Evolutionary conservation across 2,888 invertebrate genomes (phyloP), one percentile per base, ranked within the genome.

Genomic region (Plebejus melissa): DNA sequence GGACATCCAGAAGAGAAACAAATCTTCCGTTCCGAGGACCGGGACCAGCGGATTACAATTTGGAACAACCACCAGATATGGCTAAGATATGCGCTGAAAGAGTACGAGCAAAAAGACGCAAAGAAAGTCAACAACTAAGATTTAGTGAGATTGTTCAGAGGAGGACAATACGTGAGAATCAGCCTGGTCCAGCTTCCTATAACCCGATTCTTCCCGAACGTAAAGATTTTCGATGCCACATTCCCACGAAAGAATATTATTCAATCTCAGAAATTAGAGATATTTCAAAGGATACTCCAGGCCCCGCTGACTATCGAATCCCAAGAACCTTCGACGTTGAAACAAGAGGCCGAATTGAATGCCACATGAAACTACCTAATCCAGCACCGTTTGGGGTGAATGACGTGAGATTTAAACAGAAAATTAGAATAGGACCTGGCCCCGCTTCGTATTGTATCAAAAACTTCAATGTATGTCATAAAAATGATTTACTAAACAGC

Each of bases 101-200:
- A 78, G 76, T 88, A 38, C 85, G 89, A 76, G 82, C 82, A 9
- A 77, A 80, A 32, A 87, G 83, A 79, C 84, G 90, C 72, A 87
- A 87, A 83, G 83, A 81, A 16, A 85, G 88, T 9, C 90, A 84
- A 78, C 90, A 91, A 78, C 80, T 86, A 41, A 85, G 93, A 76
- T 91, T 82, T 78, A 87, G 90, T 76, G 92, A 93, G 82, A 84
- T 84, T 78, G 78, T 91, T 16, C 89, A 91, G 79, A 80, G 83
- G 77, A 84, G 79, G 78, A 84, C 87, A 78, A 81, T 88, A 74
- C 77, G 80, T 74, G 88, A 91, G 78, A 83, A 80, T 69, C 79
- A 78, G 1, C 91, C 92, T 13, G 88, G 93, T 2, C 91, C 91
- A 13, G 84, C 86, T 71, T 76, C 82, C 22, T 93, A 93, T 76